Conservation (phyloP, 30 jellyfish, hydroid and myxozoan genomes). For the Hydra vulgaris region DNA sequence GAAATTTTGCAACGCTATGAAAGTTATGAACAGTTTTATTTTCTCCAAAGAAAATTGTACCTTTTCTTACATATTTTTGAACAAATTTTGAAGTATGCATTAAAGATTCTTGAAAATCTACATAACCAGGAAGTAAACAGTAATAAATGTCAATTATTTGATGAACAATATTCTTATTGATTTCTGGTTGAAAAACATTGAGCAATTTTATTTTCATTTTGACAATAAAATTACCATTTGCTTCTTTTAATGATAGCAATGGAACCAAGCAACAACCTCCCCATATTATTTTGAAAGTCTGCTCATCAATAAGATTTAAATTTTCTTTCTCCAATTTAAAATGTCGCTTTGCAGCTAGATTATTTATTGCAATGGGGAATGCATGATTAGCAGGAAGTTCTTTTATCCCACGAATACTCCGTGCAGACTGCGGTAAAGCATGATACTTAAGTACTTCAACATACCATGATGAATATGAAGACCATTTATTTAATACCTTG, state of each 20-base stretch:
- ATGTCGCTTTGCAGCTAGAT: constrained; percentile 3
- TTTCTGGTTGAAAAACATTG: constrained; percentile 12
- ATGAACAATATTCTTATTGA: neutral
- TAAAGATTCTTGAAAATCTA: constrained; percentile 11
- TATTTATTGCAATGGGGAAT: neutral
- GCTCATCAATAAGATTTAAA: neutral
- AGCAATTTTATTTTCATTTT: neutral
- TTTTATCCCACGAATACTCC: constrained; percentile 14
- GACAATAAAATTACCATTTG: neutral
- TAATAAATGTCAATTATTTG: constrained; percentile 10
- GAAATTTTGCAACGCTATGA: constrained; percentile 17
- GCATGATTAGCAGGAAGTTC: neutral
- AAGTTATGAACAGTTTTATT: neutral
- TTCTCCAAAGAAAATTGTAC: neutral
- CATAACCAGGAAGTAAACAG: constrained; percentile 26
- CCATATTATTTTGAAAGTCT: neutral
- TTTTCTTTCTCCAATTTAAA: constrained; percentile 5
- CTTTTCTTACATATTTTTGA: constrained; percentile 5
- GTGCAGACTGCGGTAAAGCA: constrained; percentile 2
- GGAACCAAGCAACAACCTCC: constrained; percentile 14
- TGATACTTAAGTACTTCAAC: constrained; percentile 20
- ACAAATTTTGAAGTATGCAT: constrained; percentile 4
- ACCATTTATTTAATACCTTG: constrained; percentile 7
- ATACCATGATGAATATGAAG: constrained; percentile 24
- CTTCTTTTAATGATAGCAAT: neutral